Conservation (phyloP, 2,113 vertebrate species). For the Dasyprocta punctata region DNA sequence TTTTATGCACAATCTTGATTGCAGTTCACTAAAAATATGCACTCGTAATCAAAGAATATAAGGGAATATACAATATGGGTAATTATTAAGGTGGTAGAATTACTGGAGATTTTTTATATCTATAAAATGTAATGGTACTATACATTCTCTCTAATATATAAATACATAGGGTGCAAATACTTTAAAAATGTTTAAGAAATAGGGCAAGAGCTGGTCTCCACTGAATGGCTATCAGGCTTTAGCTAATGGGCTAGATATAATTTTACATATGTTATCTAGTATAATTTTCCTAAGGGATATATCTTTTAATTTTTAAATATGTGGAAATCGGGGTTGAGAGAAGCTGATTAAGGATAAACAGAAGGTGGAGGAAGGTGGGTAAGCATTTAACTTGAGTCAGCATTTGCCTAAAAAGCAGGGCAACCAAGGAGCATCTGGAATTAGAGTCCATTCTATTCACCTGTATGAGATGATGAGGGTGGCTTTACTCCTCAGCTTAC, state of each 20-base stretch:
- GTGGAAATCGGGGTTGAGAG: background rate
- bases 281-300: background rate
- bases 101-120: background rate
- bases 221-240: background rate
- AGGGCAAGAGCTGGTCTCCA: background rate
- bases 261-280: background rate
- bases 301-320: constrained; percentile 20
- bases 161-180: background rate
- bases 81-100: constrained; percentile 3
- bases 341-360: background rate
- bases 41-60: constrained; percentile 2
- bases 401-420: background rate
- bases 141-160: background rate
- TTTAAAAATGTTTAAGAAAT: background rate
- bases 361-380: background rate
- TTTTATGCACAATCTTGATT: constrained; percentile 47
- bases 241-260: background rate
- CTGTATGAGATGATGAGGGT: background rate
- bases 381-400: background rate
- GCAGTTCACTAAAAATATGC: constrained; percentile 28
- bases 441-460: background rate
- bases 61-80: background rate
- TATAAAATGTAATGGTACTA: background rate
- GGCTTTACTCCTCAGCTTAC: background rate
- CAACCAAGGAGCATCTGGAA: background rate